Evolutionary conservation across 1,140 invertebrate species (phyloP).

Genomic region (Neelides sp.): DNA sequence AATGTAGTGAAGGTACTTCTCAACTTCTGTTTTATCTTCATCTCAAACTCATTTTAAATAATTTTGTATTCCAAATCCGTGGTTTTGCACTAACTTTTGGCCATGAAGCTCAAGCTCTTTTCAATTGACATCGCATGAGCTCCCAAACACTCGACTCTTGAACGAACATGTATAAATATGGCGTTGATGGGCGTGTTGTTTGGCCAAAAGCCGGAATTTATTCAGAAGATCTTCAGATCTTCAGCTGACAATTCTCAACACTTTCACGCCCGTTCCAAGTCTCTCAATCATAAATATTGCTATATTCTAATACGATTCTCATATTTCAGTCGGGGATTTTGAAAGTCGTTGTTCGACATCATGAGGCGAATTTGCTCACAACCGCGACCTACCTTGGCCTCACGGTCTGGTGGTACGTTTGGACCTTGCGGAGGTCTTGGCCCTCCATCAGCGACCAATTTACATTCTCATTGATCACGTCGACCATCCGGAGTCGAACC

Average conservation of each 20-base stretch:
- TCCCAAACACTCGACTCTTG: no score
- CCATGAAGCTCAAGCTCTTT: no score
- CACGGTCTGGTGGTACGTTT: slow-evolving; percentile 21
- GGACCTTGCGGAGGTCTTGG: slow-evolving; percentile 23
- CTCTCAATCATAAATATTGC: not conserved
- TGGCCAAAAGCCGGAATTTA: not conserved
- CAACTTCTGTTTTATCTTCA: no score
- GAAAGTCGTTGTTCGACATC: not conserved
- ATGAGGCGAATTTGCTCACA: slow-evolving; percentile 2
- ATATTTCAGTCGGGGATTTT: not conserved
- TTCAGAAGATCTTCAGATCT: not conserved
- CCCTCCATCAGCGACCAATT: slow-evolving; percentile 23
- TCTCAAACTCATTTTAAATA: no score
- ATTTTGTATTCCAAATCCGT: no score
- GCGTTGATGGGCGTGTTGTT: no score
- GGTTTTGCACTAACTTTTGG: no score
- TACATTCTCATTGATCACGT: slow-evolving; percentile 16
- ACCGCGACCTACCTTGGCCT: slow-evolving; percentile 12
- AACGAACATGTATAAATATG: no score
- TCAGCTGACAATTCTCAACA: slow-evolving; percentile 1
- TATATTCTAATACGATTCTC: not conserved
- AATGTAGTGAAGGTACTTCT: no score
- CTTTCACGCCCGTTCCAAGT: not conserved
- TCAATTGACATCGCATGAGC: no score
- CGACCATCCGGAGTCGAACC: slow-evolving; percentile 3